Evolutionary conservation across 2,113 vertebrate genomes (phyloP), one percentile per base, ranked within the genome.

Genomic region (Siniperca knerii): DNA sequence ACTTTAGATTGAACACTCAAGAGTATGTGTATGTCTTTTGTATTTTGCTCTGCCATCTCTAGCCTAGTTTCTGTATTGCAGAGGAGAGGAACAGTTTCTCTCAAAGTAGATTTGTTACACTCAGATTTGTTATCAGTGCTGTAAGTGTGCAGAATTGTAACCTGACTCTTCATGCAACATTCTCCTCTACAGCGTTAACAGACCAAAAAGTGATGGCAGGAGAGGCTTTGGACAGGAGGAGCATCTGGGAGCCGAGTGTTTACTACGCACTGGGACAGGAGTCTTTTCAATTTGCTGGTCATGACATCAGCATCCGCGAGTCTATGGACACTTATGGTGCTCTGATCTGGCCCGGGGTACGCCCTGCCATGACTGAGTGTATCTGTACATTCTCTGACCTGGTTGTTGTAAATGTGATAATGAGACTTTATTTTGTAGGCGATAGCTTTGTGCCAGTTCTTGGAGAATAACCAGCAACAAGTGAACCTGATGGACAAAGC

Each of bases 391-490:
- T 44, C 18, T 44, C 20, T 61, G 8, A 57, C 23, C 68, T 16
- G 29, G 55, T 35, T 29, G 23, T 3, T 70, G 23, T 15, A 61
- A 20, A 52, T 54, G 25, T 86, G 8, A 58, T 48, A 12, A 25
- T 52, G 7, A 55, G 0, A 13, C 60, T 54, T 48, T 90, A 6
- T 57, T 76, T 87, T 94, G 79, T 84, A 98, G 98, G 97, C 97
- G 29, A 91, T 95, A 61, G 97, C 97, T 92, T 92, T 99, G 93
- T 97, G 97, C 79, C 96, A 96, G 4, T 99, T 97, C 88, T 92
- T 99, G 95, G 97, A 98, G 88, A 96, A 97, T 86, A 97, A 98
- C 84, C 93, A 93, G 86, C 95, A 97, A 54, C 95, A 97, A 91
- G 77, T 98, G 83, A 95, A 94, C 87, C 92, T 99, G 83, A 95